Evolutionary conservation across 2,888 invertebrate species (phyloP).

Genomic region (Heliconius aoede): DNA sequence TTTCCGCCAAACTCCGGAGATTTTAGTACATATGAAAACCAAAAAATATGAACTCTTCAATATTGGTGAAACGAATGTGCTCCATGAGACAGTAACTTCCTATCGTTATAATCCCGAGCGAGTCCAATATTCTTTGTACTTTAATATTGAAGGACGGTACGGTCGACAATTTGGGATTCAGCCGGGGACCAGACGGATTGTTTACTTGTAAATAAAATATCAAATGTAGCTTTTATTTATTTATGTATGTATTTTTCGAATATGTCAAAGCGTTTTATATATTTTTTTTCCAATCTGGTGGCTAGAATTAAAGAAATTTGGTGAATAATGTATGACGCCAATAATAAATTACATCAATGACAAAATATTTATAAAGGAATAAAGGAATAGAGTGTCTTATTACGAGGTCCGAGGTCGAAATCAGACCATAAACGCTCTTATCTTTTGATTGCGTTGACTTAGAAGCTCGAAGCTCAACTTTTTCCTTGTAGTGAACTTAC

Average conservation of each 20-base stretch:
- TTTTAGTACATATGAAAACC: background rate
- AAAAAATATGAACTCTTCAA: background rate
- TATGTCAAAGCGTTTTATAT: background rate
- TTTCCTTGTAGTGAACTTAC: too few species aligned
- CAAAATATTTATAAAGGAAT: too few species aligned
- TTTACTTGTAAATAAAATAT: constrained; percentile 12
- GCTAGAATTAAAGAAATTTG: too few species aligned
- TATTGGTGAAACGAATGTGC: background rate
- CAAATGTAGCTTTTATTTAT: background rate
- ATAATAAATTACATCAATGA: too few species aligned
- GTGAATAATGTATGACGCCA: too few species aligned
- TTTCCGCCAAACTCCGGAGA: too few species aligned
- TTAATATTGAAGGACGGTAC: constrained; percentile 24
- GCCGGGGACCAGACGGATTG: constrained; percentile 16
- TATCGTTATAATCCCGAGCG: constrained; percentile 26
- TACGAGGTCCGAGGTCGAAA: too few species aligned
- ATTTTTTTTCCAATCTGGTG: too few species aligned
- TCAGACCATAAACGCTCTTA: too few species aligned
- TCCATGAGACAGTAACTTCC: background rate
- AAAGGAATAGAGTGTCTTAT: too few species aligned
- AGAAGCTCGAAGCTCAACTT: too few species aligned
- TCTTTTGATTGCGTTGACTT: too few species aligned
- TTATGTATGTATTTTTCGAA: background rate
- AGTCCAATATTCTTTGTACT: constrained; percentile 17
- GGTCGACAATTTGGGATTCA: constrained; percentile 18